Evolutionary conservation across 2,888 invertebrate species (phyloP).

Genomic region (Perizoma flavofasciatum): DNA sequence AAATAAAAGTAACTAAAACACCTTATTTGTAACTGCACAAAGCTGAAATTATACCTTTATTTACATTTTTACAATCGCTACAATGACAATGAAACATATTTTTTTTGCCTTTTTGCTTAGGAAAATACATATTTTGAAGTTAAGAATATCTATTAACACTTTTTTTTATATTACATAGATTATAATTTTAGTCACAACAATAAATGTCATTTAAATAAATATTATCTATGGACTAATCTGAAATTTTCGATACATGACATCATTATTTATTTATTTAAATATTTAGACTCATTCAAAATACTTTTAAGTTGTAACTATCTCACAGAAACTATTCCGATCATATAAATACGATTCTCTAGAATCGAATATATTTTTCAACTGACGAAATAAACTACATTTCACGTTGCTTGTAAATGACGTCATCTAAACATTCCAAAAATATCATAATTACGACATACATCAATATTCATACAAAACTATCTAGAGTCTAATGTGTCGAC

Average conservation of each 20-base stretch:
- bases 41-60: conserved; percentile 14
- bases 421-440: conserved; percentile 41
- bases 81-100: conserved; percentile 20
- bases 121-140: conserved; percentile 20
- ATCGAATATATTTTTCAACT: conserved; percentile 9
- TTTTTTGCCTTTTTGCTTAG: conserved; percentile 16
- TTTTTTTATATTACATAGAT: conserved; percentile 5
- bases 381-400: conserved; percentile 19
- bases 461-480: conserved; percentile 30
- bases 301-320: conserved; percentile 5
- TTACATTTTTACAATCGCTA: conserved; percentile 22
- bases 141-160: conserved; percentile 10
- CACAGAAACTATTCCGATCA: conserved; percentile 7
- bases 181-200: conserved; percentile 31
- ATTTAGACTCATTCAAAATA: conserved; percentile 2
- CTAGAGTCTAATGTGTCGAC: conserved; percentile 12
- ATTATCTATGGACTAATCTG: conserved; percentile 10
- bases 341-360: conserved; percentile 3
- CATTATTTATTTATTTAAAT: background rate
- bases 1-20: conserved; percentile 24
- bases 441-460: conserved; percentile 22
- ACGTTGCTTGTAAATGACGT: conserved; percentile 15
- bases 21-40: conserved; percentile 15
- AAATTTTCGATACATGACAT: conserved; percentile 10
- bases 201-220: conserved; percentile 27